Evolutionary conservation across 1,140 invertebrate genomes (phyloP), one percentile per base, ranked within the genome.

Genomic region (Samia ricini): DNA sequence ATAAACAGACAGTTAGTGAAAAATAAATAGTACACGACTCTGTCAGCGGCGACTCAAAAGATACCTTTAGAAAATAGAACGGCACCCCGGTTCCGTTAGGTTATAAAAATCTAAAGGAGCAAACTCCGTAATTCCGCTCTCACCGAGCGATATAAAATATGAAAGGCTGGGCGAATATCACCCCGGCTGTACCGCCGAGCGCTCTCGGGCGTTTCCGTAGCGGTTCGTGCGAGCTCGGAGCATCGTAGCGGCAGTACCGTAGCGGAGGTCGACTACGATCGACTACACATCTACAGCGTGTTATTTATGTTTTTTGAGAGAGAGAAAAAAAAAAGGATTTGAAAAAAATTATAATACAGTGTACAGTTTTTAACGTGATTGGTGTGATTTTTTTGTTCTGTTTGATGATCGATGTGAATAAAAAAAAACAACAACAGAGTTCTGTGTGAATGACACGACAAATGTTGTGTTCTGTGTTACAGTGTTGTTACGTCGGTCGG

Each of bases 61-160:
- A 85, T 80, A 79, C 72, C 73, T 75, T 71, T 59, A 69, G 64
- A 79, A 82, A 49, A 88, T 81, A 79, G 78, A 81, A 83, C 75
- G 79, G 68, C 66, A 72, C 72, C n/a, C 63, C 77, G 64, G 76
- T 79, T 83, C 74, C 75, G 76, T 80, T 82, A 71, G 74, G 76
- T 73, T 82, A 85, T 86, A 88, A 88, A 86, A 88, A 87, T 77
- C 78, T 72, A 85, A 75, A 81, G 69, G 77, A 81, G 83, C 83
- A 84, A 88, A 83, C 81, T 87, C 81, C 69, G 84, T 88, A 88
- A 88, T 86, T 83, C 83, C 81, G 77, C 69, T 65, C 74, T 77
- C 76, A 79, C 78, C 83, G 72, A 83, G 74, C 80, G 82, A 83
- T 85, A 88, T 89, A 87, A 88, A 89, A 88, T 89, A 89, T 89